These are phyloP conservation scores for Tetraneura akinire DNA, from an alignment of 1,140 invertebrate genomes.

Conservation along the genomic window DNA sequence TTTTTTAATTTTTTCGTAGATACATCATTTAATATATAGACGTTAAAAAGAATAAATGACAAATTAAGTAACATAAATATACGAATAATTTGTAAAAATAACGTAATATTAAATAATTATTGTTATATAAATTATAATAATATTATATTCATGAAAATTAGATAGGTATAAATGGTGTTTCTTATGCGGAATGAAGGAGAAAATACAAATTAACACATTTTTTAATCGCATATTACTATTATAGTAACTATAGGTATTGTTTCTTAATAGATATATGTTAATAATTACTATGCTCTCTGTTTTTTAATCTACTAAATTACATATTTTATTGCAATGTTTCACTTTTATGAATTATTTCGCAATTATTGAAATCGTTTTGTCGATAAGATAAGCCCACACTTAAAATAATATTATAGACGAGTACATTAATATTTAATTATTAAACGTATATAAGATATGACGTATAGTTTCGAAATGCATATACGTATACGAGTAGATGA, in stretches of 20 bases:
- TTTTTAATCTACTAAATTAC: background rate
- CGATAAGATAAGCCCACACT: conserved; percentile 38
- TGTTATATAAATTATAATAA: too few species aligned
- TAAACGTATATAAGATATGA: background rate
- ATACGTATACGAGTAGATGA: background rate
- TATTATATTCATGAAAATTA: too few species aligned
- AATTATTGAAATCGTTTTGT: conserved; percentile 35
- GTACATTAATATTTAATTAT: conserved; percentile 12
- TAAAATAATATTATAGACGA: conserved; percentile 17
- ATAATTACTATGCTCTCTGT: background rate
- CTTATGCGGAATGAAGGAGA: background rate
- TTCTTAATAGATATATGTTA: background rate
- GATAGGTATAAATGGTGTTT: too few species aligned
- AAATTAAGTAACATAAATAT: background rate
- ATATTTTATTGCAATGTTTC: conserved; percentile 30
- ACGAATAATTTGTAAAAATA: background rate
- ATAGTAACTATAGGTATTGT: too few species aligned
- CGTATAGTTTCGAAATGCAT: background rate
- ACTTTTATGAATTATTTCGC: conserved; percentile 28
- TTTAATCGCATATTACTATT: background rate
- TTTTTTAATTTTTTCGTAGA: background rate
- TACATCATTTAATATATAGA: background rate
- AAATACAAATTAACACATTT: conserved; percentile 3
- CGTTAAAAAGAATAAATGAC: background rate
- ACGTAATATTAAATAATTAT: too few species aligned